Conservation (phyloP, 1,140 invertebrate species). For the Chironomus tepperi region DNA sequence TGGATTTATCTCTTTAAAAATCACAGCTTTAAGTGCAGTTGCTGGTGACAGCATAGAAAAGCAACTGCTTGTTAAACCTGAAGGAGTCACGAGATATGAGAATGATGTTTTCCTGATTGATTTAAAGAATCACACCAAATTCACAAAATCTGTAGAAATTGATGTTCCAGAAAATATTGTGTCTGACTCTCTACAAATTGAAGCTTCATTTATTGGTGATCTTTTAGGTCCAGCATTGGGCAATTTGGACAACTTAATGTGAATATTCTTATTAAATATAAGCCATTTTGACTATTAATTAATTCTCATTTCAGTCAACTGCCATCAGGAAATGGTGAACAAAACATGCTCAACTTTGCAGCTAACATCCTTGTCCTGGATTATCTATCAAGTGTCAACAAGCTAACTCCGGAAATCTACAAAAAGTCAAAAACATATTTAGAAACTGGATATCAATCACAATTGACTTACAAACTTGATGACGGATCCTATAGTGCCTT, state of each 20-base stretch:
- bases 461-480: conserved; percentile 76
- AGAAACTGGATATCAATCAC: conserved; percentile 82
- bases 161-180: conserved; percentile 59
- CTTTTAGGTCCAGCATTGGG: conserved; percentile 59
- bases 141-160: conserved; percentile 51
- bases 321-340: conserved; percentile 88
- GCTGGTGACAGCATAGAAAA: conserved; percentile 60
- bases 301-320: conserved; percentile 41
- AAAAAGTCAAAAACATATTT: conserved; percentile 65
- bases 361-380: conserved; percentile 79
- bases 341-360: conserved; percentile 89
- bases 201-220: conserved; percentile 61
- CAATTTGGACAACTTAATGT: conserved; percentile 63
- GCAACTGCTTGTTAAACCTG: conserved; percentile 61
- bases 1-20: conserved; percentile 59
- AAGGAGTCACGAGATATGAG: conserved; percentile 63
- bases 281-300: background rate
- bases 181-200: conserved; percentile 53
- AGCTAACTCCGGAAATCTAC: conserved; percentile 47
- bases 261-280: too few relatives aligned
- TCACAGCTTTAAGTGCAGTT: conserved; percentile 53
- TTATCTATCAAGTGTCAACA: conserved; percentile 47
- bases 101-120: conserved; percentile 65
- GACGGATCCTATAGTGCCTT: conserved; percentile 96
- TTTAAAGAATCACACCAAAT: conserved; percentile 44